Conservation (phyloP, 2,113 vertebrate species). For the Triplophysa dalaica region DNA sequence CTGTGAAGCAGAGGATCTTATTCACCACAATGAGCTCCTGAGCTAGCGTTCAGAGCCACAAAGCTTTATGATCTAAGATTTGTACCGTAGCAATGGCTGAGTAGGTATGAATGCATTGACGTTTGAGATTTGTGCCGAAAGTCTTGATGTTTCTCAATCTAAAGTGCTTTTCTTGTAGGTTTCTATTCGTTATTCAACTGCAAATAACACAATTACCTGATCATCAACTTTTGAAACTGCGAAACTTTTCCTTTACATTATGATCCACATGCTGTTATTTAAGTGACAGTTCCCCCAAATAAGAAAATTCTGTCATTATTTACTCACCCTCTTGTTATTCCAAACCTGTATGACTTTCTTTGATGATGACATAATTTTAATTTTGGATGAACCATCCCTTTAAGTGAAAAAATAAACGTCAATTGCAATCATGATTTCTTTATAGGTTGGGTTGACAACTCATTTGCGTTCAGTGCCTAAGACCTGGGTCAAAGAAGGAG, state of each 20-base stretch:
- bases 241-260: not conserved
- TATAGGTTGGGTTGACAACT: conserved; percentile 71
- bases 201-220: not conserved
- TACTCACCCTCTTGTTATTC: too few species aligned
- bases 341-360: too few species aligned
- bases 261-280: not conserved
- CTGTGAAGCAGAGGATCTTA: conserved; percentile 28
- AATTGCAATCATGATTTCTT: not conserved
- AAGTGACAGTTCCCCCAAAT: too few species aligned
- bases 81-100: not conserved
- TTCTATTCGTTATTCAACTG: not conserved
- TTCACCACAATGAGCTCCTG: conserved; percentile 14
- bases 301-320: too few species aligned
- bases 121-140: not conserved
- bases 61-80: conserved; percentile 24
- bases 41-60: not conserved
- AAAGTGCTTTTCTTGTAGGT: conserved; percentile 8
- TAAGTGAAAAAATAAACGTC: not conserved
- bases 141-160: conserved; percentile 14
- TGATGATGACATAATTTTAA: too few species aligned
- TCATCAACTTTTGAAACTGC: not conserved
- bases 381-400: too few species aligned
- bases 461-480: conserved; percentile 71
- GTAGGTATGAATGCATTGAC: not conserved
- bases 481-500: conserved; percentile 92